Percentiles rank a stretch among this genome's conserved stretches.
Conservation (phyloP, 2,797 vertebrate genomes). For the Microtus agrestis region DNA sequence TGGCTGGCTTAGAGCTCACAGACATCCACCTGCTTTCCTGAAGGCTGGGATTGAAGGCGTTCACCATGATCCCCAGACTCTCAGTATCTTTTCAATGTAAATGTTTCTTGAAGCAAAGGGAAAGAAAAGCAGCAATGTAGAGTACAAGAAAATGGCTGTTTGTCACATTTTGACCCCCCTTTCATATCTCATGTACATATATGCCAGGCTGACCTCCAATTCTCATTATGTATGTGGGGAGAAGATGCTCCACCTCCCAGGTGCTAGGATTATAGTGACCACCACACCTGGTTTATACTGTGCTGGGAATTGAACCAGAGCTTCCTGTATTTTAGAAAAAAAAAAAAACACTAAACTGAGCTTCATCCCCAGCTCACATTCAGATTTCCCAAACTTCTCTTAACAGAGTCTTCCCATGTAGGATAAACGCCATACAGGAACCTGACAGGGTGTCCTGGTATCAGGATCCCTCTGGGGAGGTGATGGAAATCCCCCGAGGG, state of each 20-base stretch:
- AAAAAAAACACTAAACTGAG: neutral
- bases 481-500: neutral
- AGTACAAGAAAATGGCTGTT: neutral
- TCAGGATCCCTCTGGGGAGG: neutral
- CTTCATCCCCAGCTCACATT: neutral
- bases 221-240: neutral
- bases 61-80: neutral
- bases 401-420: neutral
- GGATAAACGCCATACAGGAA: neutral
- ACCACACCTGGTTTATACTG: neutral
- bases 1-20: neutral
- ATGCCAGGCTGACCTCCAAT: neutral
- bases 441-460: neutral
- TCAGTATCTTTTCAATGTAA: neutral
- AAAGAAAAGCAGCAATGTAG: neutral
- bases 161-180: neutral
- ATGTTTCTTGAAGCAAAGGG: conserved; percentile 19
- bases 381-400: conserved; percentile 37
- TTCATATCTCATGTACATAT: no score
- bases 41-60: neutral
- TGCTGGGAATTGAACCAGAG: neutral
- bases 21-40: neutral
- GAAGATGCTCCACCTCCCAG: neutral
- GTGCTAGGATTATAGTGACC: neutral
- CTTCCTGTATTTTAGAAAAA: neutral